Evolutionary conservation across 1,140 invertebrate species (phyloP).

Genomic region (Drosophila serrata): DNA sequence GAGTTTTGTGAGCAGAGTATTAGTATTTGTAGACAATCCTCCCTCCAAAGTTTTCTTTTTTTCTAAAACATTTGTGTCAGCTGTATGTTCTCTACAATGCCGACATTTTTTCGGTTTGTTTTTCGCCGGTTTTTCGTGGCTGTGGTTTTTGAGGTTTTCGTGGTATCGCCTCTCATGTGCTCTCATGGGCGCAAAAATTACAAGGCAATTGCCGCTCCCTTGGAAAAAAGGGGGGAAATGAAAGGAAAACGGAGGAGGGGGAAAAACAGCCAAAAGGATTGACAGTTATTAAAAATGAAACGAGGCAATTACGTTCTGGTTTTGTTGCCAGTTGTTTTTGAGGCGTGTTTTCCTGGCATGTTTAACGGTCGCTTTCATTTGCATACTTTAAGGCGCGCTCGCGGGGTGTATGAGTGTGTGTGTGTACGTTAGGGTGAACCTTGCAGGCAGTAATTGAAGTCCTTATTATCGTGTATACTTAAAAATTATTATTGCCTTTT

Average conservation of each 20-base stretch:
- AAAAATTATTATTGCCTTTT: slow-evolving; percentile 10
- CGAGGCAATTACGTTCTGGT: slow-evolving; percentile 80
- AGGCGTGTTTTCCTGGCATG: slow-evolving; percentile 75
- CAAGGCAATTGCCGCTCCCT: slow-evolving; percentile 74
- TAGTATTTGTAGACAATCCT: slow-evolving; percentile 7
- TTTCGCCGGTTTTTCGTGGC: slow-evolving; percentile 25
- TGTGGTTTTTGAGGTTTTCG: slow-evolving; percentile 46
- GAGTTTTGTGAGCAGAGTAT: slow-evolving; percentile 22
- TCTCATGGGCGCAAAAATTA: slow-evolving; percentile 57
- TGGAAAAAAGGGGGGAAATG: background rate
- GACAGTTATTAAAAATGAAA: slow-evolving; percentile 83
- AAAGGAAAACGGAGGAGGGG: background rate
- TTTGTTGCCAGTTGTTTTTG: slow-evolving; percentile 54
- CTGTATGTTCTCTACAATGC: slow-evolving; percentile 6
- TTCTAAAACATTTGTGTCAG: background rate
- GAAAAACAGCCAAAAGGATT: slow-evolving; percentile 69
- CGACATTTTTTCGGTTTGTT: slow-evolving; percentile 44
- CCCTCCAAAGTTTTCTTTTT: slow-evolving; percentile 12
- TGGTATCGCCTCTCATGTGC: slow-evolving; percentile 56
- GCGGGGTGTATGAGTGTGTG: slow-evolving; percentile 7
- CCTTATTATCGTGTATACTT: slow-evolving; percentile 3
- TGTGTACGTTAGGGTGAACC: slow-evolving; percentile 6
- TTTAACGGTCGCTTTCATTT: slow-evolving; percentile 72
- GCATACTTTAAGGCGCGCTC: slow-evolving; percentile 35
- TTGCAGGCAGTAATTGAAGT: slow-evolving; percentile 1